Evolutionary conservation across 2,888 invertebrate genomes (phyloP).

Genomic region (Axea sp.): DNA sequence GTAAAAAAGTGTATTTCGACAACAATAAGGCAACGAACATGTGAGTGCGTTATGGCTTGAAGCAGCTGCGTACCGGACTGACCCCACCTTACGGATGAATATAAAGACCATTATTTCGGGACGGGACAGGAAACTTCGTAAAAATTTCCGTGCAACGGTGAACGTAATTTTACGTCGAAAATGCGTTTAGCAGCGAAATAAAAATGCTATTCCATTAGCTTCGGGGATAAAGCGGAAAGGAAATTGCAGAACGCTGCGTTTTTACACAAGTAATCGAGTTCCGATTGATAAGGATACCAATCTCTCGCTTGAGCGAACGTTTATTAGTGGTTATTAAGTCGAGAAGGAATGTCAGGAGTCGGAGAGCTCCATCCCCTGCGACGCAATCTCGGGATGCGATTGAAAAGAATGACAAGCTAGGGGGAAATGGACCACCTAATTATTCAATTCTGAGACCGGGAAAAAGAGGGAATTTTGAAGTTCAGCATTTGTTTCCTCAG

Average conservation of each 20-base stretch:
- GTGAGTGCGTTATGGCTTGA: conserved; percentile 48
- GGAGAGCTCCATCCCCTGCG: conserved; percentile 17
- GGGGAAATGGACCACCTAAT: conserved; percentile 22
- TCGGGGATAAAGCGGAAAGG: no score
- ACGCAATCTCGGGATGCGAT: conserved; percentile 2
- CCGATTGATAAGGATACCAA: conserved; percentile 43
- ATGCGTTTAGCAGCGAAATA: no score
- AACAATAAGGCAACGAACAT: conserved; percentile 34
- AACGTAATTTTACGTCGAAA: no score
- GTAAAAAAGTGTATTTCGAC: conserved; percentile 14
- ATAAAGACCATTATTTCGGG: conserved; percentile 45
- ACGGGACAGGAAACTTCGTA: conserved; percentile 25
- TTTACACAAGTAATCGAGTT: conserved; percentile 9
- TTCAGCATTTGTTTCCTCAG: no score
- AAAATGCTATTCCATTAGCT: no score
- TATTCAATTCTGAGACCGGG: background rate
- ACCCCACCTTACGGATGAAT: conserved; percentile 39
- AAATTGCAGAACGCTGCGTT: conserved; percentile 11
- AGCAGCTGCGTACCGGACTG: conserved; percentile 43
- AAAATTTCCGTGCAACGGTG: background rate
- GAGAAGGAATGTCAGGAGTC: conserved; percentile 36
- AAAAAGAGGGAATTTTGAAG: background rate
- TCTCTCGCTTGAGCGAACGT: conserved; percentile 35
- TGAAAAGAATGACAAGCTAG: conserved; percentile 16
- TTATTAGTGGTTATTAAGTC: conserved; percentile 42